phyloP scores from a whole-genome alignment of 2,113 vertebrate species.

The Prionailurus bengalensis region DNA sequence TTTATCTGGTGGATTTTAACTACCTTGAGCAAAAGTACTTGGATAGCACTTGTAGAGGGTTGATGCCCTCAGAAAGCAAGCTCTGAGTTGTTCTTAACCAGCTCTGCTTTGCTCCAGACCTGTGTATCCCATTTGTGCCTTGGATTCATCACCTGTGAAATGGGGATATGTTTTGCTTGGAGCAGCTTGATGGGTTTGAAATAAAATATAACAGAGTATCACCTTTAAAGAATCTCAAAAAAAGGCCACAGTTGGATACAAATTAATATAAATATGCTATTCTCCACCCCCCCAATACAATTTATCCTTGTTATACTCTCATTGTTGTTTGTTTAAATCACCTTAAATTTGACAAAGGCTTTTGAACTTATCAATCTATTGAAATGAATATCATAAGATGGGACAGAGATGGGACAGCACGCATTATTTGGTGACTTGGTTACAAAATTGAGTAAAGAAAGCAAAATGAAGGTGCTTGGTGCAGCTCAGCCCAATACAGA shows the following conservation, averaged over 20 bases:
- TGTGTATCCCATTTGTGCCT: too few species aligned
- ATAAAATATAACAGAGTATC: not conserved
- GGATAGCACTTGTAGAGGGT: not conserved
- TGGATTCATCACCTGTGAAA: not conserved
- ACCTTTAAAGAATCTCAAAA: not conserved
- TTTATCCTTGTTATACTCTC: not conserved
- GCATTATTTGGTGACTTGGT: conserved; percentile 69
- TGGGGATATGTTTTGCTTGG: not conserved
- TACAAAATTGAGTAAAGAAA: conserved; percentile 70
- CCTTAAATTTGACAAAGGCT: conserved; percentile 51
- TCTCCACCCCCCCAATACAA: not conserved
- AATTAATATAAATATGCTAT: not conserved
- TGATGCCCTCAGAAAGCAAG: not conserved
- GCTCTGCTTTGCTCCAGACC: not conserved
- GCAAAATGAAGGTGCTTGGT: conserved; percentile 71
- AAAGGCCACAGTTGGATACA: not conserved
- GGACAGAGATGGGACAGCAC: not conserved
- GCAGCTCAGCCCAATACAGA: conserved; percentile 72
- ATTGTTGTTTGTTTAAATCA: conserved; percentile 48
- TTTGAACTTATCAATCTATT: not conserved
- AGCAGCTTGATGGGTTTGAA: not conserved
- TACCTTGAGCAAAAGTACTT: conserved; percentile 37
- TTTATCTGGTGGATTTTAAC: conserved; percentile 18
- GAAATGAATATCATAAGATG: not conserved
- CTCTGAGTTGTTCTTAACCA: not conserved